phyloP scores from a whole-genome alignment of 2,113 vertebrate genomes.

The Oreochromis niloticus region DNA sequence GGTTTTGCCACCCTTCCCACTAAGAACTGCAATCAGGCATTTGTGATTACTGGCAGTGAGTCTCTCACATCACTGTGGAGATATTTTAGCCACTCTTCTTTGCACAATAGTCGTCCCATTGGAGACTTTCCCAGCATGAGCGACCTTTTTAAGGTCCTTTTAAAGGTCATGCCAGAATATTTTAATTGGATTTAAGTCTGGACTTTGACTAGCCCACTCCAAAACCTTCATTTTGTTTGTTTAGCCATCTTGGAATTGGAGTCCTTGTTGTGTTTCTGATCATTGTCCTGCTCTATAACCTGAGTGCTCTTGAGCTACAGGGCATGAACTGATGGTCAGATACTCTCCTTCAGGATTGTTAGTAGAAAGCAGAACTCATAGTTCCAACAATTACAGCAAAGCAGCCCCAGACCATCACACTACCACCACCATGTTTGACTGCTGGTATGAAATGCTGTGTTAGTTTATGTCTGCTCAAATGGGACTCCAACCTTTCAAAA shows the following conservation, averaged over 20 bases:
- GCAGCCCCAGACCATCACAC: neutral
- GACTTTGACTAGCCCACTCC: neutral
- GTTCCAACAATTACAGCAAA: neutral
- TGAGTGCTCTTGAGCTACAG: neutral
- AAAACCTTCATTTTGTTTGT: neutral
- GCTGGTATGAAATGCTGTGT: neutral
- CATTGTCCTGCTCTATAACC: neutral
- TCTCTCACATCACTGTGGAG: neutral
- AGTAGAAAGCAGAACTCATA: neutral
- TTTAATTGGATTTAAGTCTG: neutral
- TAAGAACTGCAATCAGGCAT: neutral
- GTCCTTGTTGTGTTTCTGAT: neutral
- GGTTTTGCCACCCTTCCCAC: neutral
- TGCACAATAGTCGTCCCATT: neutral
- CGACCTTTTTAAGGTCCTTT: neutral
- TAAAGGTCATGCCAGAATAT: neutral
- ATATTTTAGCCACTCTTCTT: neutral
- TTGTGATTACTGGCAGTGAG: neutral
- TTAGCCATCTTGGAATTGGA: neutral
- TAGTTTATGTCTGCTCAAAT: neutral
- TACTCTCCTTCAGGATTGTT: neutral
- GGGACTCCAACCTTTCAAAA: neutral
- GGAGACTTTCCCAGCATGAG: neutral
- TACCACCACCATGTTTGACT: neutral
- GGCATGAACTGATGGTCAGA: neutral